Evolutionary conservation across 2,797 vertebrate species (phyloP).

Genomic region (Novumbra hubbsi): DNA sequence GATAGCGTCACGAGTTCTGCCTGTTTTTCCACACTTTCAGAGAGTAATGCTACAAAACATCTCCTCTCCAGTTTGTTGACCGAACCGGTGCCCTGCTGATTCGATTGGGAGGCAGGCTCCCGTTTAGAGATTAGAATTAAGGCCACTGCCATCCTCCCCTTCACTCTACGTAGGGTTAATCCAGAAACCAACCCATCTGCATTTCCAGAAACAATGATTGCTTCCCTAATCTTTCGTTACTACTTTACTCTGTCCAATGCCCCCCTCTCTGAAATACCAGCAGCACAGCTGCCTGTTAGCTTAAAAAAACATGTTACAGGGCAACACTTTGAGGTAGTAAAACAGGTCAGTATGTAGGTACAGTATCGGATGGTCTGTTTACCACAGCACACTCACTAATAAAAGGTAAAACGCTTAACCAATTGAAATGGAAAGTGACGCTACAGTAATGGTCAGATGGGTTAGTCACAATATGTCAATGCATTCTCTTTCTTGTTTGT

Average conservation of each 20-base stretch:
- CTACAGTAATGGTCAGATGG: too few relatives aligned
- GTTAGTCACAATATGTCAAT: too few relatives aligned
- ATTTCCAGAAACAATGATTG: conserved; percentile 72
- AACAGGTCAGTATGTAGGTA: conserved; percentile 40
- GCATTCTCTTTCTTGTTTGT: too few relatives aligned
- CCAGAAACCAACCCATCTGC: conserved; percentile 52
- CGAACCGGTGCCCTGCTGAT: conserved; percentile 20
- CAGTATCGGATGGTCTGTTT: neutral
- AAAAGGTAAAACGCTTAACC: too few relatives aligned
- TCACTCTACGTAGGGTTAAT: conserved; percentile 51
- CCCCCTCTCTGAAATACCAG: conserved; percentile 62
- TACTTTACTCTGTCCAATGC: conserved; percentile 70
- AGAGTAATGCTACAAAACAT: conserved; percentile 24
- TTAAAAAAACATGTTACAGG: conserved; percentile 58
- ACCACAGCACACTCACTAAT: too few relatives aligned
- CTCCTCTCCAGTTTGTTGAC: neutral
- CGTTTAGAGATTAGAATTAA: conserved; percentile 44
- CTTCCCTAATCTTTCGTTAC: conserved; percentile 72
- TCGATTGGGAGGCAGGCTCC: conserved; percentile 24
- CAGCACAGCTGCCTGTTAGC: conserved; percentile 39
- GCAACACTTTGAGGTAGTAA: conserved; percentile 64
- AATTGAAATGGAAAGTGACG: too few relatives aligned
- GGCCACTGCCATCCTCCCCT: conserved; percentile 39
- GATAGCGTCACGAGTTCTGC: conserved; percentile 15
- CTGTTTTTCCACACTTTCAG: neutral